Evolutionary conservation across 1,140 invertebrate species (phyloP).

Genomic region (Drosophila ananassae): DNA sequence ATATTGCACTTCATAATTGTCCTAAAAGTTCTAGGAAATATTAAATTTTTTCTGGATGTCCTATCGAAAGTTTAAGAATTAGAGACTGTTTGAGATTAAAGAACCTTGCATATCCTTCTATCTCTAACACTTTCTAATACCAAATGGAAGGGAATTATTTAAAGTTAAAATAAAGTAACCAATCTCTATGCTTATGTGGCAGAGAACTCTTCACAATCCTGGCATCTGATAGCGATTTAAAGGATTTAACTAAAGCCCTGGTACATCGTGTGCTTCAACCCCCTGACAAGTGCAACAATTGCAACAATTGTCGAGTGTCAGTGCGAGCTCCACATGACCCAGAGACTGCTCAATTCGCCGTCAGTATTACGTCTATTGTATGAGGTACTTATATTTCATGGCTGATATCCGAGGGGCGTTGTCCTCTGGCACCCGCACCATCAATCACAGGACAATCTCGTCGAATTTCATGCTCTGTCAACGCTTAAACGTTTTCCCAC

Average conservation of each 20-base stretch:
- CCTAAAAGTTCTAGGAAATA: too few species aligned
- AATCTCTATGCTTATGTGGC: too few species aligned
- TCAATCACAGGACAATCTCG: conserved; percentile 48
- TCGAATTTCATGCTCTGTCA: conserved; percentile 49
- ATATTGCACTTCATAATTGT: too few species aligned
- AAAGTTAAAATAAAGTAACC: too few species aligned
- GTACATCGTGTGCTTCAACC: neutral
- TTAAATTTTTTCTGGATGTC: too few species aligned
- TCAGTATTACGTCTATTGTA: conserved; percentile 25
- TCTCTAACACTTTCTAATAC: too few species aligned
- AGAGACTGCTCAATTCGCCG: conserved; percentile 16
- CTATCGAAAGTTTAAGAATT: too few species aligned
- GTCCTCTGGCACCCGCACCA: conserved; percentile 8
- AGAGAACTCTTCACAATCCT: too few species aligned
- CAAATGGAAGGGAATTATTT: too few species aligned
- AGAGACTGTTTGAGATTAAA: too few species aligned
- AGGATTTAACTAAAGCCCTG: neutral
- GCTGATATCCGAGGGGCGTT: conserved; percentile 17
- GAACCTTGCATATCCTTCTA: too few species aligned
- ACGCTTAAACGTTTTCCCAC: conserved; percentile 28
- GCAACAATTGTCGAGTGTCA: conserved; percentile 24
- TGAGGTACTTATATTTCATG: conserved; percentile 43
- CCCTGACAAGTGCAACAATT: conserved; percentile 22
- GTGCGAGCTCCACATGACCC: conserved; percentile 18
- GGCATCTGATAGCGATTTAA: neutral